Conservation (phyloP, 2,797 vertebrate species). For the Geotrypetes seraphini region DNA sequence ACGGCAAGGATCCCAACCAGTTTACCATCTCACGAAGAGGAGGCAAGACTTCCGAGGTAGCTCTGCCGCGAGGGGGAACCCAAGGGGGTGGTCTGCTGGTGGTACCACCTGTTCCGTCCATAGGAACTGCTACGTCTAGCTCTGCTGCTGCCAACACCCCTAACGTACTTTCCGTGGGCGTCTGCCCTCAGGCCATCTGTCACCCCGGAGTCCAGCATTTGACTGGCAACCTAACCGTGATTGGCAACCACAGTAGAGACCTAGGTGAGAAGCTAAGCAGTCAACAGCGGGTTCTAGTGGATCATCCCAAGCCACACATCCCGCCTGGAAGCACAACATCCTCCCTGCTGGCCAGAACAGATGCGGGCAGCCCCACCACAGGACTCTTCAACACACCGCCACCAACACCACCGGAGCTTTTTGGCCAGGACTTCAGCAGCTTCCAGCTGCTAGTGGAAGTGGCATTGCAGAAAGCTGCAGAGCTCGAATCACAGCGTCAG, state of each 20-base stretch:
- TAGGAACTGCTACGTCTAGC: constrained; percentile 22
- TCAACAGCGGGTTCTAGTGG: constrained; percentile 34
- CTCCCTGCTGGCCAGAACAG: constrained; percentile 43
- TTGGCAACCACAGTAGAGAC: constrained; percentile 33
- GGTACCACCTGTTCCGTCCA: constrained; percentile 21
- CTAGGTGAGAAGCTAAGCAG: constrained; percentile 60
- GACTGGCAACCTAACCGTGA: constrained; percentile 33
- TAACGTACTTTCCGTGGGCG: constrained; percentile 65
- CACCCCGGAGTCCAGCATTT: constrained; percentile 49
- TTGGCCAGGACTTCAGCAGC: constrained; percentile 81
- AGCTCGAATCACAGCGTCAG: constrained; percentile 74
- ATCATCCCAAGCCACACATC: constrained; percentile 48
- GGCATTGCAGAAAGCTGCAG: constrained; percentile 75
- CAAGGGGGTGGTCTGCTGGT: constrained; percentile 42
- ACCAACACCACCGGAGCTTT: constrained; percentile 77
- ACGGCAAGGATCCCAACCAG: constrained; percentile 88
- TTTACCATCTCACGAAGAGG: constrained; percentile 89
- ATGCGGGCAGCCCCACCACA: constrained; percentile 54
- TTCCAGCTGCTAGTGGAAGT: constrained; percentile 82
- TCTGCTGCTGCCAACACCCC: constrained; percentile 54
- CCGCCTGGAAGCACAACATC: constrained; percentile 42
- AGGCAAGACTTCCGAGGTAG: constrained; percentile 47
- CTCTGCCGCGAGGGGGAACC: constrained; percentile 42
- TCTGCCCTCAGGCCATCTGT: constrained; percentile 71
- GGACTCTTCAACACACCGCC: constrained; percentile 85